Base-by-base conservation (phyloP, 2,797 vertebrate species). In the Sebastes taczanowskii region DNA sequence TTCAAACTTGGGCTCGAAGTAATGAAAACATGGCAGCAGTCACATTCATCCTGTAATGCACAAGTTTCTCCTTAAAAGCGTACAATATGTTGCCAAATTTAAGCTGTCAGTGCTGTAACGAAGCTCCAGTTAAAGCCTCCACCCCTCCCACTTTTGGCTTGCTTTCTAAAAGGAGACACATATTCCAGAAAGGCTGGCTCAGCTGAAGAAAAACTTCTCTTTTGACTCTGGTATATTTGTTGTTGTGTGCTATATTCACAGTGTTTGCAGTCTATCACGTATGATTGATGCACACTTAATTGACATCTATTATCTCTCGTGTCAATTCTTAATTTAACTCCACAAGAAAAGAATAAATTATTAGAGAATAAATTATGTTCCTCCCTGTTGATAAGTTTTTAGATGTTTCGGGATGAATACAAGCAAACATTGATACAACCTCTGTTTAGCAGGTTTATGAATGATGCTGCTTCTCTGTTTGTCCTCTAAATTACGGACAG, bases 101-200 rank as follows among this genome's bases (percentile, higher is more conserved):
- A 81, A 86, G 61, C 78, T 84, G 80, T 81, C 85, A 77, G 76
- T 35, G 70, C 59, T 80, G 74, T 83, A 72, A 84, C 23, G 25
- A 85, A 73, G 62, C 71, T 34, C 8, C 73, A 38, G 71, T 69
- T 70, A 69, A 87, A 86, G 53, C 76, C 71, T 65, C 67, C 23
- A 11, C 67, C 22, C 18, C 25, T 69, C 34, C 46, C 23, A 5
- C 58, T 74, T 85, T 78, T 63, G 23, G 13, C 23, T 27, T 58
- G n/a, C 65, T 81, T 62, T 79, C 49, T 81, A 58, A 81, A 79
- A 85, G 27, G 65, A 86, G 77, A 78, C 52, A 34, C 56, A 25
- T 53, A 34, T 70, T 83, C 56, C 38, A 70, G 71, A 66, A 75
- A 35, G 67, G 63, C 64, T 82, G 63, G 77, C 76, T 86, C 80